Base-by-base conservation (phyloP, 2,797 vertebrate genomes). In the Columba guinea region DNA sequence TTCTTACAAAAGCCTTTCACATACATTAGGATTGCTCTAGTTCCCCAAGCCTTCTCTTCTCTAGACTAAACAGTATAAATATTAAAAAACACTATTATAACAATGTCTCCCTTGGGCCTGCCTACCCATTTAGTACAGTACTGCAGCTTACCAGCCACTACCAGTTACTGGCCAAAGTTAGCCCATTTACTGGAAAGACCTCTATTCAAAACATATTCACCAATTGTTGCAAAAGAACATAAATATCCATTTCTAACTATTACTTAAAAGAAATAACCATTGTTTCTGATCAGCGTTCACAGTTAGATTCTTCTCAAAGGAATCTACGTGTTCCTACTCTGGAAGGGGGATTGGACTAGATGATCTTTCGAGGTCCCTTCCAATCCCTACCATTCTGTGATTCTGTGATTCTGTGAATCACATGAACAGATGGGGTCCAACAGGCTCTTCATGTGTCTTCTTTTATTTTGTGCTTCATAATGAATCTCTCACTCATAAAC, bases 161-260 rank as follows among this genome's bases (percentile, higher is more conserved):
- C 74, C 28, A 79, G 81, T 87, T 90, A 87, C 53, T 90, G 71
- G 22, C 27, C 89, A 63, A 83, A 53, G 52, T 13, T 79, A 62
- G 28, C 91, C 91, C 87, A 60, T 84, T 90, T 90, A 87, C 77
- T 90, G 75, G 77, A 85, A 91, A 93, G 21, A 90, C 27, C 15
- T 74, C 60, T 46, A 53, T 87, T 67, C 1, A 3, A 93, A 95
- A 93, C 12, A 44, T 24, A 82, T 27, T 80, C 20, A 8, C 26
- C 41, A 90, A 55, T 75, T 84, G 71, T 23, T 87, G 48, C 58
- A 87, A 39, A 75, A 71, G 49, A 96, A 76, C 17, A 84, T 63
- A 88, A 74, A 70, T 35, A 67, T 15, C 17, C 39, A 76, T 87
- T 93, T 77, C 44, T 48, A 94, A 68, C 27, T 84, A 51, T 35